A percentile compares a stretch with the other conserved stretches of the same genome.
phyloP scores from a whole-genome alignment of 2,113 vertebrate genomes.

The Hyaena hyaena region DNA sequence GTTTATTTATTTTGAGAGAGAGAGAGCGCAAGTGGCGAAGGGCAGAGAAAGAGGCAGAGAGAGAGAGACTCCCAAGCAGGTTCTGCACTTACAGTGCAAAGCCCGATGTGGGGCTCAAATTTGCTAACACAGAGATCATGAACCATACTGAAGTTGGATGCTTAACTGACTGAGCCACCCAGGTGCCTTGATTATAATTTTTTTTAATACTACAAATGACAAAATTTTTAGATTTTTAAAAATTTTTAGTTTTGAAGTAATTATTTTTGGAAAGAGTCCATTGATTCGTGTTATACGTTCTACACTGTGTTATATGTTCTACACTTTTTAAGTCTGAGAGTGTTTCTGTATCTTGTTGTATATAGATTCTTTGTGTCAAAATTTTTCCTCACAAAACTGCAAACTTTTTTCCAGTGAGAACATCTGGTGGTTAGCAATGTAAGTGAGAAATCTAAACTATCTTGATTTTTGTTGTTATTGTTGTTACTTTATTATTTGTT shows the following conservation, averaged over 20 bases:
- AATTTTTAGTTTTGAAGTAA: conserved; percentile 18
- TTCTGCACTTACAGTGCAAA: no score
- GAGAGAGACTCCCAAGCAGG: no score
- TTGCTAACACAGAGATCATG: no score
- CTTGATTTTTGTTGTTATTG: background rate
- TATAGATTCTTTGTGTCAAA: background rate
- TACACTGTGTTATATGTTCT: background rate
- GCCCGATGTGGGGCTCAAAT: no score
- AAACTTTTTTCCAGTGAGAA: background rate
- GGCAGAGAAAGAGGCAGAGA: no score
- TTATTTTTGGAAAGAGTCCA: background rate
- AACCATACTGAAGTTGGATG: no score
- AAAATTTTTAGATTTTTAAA: background rate
- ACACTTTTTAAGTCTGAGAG: background rate
- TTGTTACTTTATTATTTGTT: background rate
- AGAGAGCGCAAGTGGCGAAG: no score
- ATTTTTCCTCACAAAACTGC: background rate
- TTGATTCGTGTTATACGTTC: background rate
- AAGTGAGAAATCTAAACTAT: background rate
- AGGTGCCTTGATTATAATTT: background rate
- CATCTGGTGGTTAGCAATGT: background rate
- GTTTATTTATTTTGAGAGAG: no score
- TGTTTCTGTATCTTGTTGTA: background rate
- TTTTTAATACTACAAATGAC: background rate
- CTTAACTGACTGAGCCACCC: no score